Conservation (phyloP, 2,888 invertebrate genomes). For the Julus scanicus region DNA sequence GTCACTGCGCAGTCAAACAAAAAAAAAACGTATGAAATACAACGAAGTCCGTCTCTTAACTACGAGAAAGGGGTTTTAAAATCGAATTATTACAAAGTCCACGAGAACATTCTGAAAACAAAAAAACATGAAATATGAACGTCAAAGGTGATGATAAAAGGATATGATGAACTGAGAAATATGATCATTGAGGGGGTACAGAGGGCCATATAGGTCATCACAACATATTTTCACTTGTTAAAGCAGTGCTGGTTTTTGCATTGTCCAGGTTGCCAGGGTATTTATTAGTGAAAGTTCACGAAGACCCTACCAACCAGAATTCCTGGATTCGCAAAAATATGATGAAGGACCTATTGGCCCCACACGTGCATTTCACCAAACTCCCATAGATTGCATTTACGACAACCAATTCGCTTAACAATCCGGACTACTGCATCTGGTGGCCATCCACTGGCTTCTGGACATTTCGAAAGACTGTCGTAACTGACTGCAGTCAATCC, state of each 20-base stretch:
- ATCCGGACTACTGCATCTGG: too few relatives aligned
- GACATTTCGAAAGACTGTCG: too few relatives aligned
- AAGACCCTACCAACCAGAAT: too few relatives aligned
- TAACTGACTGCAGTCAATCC: too few relatives aligned
- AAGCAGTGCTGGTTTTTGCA: neutral
- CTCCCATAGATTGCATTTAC: too few relatives aligned
- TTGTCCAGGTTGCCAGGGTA: neutral
- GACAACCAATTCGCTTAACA: too few relatives aligned
- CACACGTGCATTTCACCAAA: too few relatives aligned
- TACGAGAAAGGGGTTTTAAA: neutral
- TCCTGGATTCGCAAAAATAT: too few relatives aligned
- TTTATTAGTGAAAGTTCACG: too few relatives aligned
- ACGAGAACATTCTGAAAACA: conserved; percentile 31
- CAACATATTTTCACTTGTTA: neutral
- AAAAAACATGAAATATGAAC: neutral
- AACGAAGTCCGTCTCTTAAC: conserved; percentile 9
- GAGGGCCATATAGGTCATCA: neutral
- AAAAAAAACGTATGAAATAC: neutral
- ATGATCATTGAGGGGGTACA: neutral
- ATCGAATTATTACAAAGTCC: conserved; percentile 1
- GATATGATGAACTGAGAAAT: neutral
- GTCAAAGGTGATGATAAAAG: neutral
- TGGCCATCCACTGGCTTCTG: too few relatives aligned
- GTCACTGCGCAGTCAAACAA: neutral
- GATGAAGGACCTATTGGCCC: too few relatives aligned